Conservation (phyloP, 2,113 vertebrate genomes). For the Pimephales promelas region DNA sequence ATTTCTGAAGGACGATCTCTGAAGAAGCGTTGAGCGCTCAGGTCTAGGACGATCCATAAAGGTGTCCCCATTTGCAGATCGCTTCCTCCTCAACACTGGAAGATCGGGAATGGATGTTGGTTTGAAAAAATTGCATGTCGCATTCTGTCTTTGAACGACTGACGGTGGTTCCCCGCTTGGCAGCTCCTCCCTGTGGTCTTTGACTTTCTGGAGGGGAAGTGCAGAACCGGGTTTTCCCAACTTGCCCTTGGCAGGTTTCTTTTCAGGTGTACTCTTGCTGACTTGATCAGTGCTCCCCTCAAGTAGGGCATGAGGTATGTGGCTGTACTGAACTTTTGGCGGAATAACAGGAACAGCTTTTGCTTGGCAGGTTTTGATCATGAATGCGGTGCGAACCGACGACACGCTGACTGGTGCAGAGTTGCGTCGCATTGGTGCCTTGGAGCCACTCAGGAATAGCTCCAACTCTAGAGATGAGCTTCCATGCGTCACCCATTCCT, state of each 20-base stretch:
- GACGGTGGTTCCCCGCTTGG: constrained; percentile 76
- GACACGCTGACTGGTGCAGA: constrained; percentile 94
- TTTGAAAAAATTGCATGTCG: constrained; percentile 57
- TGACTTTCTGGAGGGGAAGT: constrained; percentile 67
- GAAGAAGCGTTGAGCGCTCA: constrained; percentile 79
- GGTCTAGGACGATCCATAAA: constrained; percentile 85
- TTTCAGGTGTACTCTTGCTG: constrained; percentile 34
- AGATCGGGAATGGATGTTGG: constrained; percentile 69
- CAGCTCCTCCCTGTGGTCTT: constrained; percentile 80
- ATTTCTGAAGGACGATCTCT: constrained; percentile 89
- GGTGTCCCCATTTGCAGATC: constrained; percentile 82
- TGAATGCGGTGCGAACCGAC: constrained; percentile 91
- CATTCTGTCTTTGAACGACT: constrained; percentile 66
- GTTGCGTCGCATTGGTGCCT: constrained; percentile 83
- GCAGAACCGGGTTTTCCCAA: constrained; percentile 65
- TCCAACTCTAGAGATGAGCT: constrained; percentile 71
- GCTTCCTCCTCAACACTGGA: constrained; percentile 82
- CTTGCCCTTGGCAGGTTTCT: constrained; percentile 50
- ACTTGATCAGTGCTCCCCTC: constrained; percentile 59
- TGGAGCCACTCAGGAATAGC: constrained; percentile 71
- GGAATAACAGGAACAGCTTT: constrained; percentile 93
- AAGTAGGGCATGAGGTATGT: constrained; percentile 86
- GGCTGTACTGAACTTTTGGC: constrained; percentile 93
- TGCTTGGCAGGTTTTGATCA: constrained; percentile 95
- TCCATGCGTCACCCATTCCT: constrained; percentile 56